Evolutionary conservation across 2,797 vertebrate genomes (phyloP), one percentile per base, ranked within the genome.

Genomic region (Dipus sagitta): DNA sequence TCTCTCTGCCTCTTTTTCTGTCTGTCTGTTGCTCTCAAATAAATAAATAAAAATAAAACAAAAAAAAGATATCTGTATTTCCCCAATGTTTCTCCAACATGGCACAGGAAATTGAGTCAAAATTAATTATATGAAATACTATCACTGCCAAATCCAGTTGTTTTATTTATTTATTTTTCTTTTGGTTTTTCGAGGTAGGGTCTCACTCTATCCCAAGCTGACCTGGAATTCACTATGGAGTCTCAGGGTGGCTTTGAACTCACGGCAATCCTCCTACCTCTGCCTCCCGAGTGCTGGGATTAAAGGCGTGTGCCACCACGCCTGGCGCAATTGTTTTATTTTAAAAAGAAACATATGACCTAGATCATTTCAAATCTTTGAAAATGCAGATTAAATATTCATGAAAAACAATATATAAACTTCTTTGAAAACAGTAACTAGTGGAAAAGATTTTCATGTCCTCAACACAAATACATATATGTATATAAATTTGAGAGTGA

Each of bases 381-480:
- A 71, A 64, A 94, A 95, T 2, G 60, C 8, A 83, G 30, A 79
- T 70, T 92, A 92, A 86, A 82, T 89, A 81, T 88, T 91, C 94
- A 80, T 90, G 52, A 92, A 65, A 77, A 68, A 3, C 75, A 76
- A 76, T 5, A 65, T 84, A 58, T 0, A 70, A 0, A 81, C 12
- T 82, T 93, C 47, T 93, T 93, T 91, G 72, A 71, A 94, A 94
- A 95, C 23, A 88, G 65, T 91, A 86, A 65, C 15, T 68, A 78
- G 62, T 32, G 24, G 30, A 38, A 65, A 79, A 6, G 12, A 86
- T 92, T 77, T 86, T 64, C 21, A 79, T 84, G 62, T 77, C 54
- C 6, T 6, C 72, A 84, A 62, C 28, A 68, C 18, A 91, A 83
- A 58, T 18, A 76, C 68, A 58, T 84, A 11, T 47, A 47, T 38